Percentiles rank a stretch among this genome's conserved stretches.
Evolutionary conservation across 2,797 vertebrate genomes (phyloP).

Genomic region (Hozukius guyotensis): DNA sequence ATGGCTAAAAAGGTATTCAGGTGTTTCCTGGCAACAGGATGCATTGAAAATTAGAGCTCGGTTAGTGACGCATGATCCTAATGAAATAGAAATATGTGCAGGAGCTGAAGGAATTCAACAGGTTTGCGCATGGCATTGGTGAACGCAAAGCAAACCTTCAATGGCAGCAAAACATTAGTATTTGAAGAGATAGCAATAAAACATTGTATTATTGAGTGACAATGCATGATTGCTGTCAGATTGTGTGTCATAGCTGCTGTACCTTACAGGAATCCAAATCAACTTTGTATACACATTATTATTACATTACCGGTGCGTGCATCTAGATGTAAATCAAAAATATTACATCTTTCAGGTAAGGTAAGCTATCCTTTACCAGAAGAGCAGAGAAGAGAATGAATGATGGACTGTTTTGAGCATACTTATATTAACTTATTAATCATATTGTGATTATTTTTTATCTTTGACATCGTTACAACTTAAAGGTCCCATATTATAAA

Average conservation of each 20-base stretch:
- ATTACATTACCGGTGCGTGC: background rate
- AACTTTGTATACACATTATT: background rate
- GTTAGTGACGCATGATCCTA: constrained; percentile 17
- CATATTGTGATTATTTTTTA: background rate
- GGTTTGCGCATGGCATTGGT: background rate
- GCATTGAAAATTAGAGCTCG: constrained; percentile 33
- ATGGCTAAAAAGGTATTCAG: constrained; percentile 28
- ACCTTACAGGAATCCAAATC: background rate
- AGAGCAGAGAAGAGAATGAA: background rate
- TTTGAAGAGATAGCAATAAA: background rate
- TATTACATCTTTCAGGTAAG: background rate
- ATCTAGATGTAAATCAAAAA: background rate
- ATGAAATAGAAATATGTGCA: constrained; percentile 26
- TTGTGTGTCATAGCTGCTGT: background rate
- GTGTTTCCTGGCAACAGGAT: constrained; percentile 54
- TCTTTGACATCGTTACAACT: background rate
- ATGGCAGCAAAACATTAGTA: background rate
- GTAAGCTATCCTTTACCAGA: background rate
- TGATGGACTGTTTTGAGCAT: background rate
- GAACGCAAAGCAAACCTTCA: background rate
- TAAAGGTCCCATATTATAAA: too few relatives aligned
- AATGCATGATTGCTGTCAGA: background rate
- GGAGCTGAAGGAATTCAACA: constrained; percentile 1
- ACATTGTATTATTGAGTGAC: background rate
- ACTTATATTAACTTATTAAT: background rate